Conservation (phyloP, 2,888 invertebrate species). For the Aleiodes testaceus region DNA sequence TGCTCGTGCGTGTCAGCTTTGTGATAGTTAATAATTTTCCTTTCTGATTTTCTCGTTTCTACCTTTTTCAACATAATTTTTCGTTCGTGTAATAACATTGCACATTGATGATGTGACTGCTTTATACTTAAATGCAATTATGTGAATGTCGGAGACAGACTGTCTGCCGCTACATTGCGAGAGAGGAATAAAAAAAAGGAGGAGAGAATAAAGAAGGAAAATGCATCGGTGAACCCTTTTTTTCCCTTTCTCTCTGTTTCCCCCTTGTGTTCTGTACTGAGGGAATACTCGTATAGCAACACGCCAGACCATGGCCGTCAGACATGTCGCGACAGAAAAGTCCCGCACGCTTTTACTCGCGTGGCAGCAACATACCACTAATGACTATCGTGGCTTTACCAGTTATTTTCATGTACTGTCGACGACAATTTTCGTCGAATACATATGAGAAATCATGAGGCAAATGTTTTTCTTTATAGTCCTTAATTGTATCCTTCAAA, state of each 20-base stretch:
- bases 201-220: conserved; percentile 35
- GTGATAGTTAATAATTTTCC: conserved; percentile 34
- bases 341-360: conserved; percentile 52
- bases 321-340: conserved; percentile 53
- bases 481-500: background rate
- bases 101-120: conserved; percentile 41
- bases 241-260: background rate
- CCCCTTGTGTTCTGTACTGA: conserved; percentile 4
- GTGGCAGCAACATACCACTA: conserved; percentile 47
- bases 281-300: conserved; percentile 34
- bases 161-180: conserved; percentile 52
- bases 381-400: conserved; percentile 38
- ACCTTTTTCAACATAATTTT: conserved; percentile 33
- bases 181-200: conserved; percentile 25
- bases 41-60: conserved; percentile 23
- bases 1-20: conserved; percentile 43
- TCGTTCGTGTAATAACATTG: conserved; percentile 19
- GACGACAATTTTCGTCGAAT: conserved; percentile 14
- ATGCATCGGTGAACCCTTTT: conserved; percentile 33
- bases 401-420: conserved; percentile 31
- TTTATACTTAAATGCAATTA: conserved; percentile 50
- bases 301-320: conserved; percentile 46
- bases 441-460: conserved; percentile 1
- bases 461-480: background rate
- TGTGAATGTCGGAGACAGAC: conserved; percentile 57